Percentiles rank a stretch among this genome's conserved stretches.
phyloP scores from a whole-genome alignment of 2,888 invertebrate genomes.

The Epinotia demarniana region DNA sequence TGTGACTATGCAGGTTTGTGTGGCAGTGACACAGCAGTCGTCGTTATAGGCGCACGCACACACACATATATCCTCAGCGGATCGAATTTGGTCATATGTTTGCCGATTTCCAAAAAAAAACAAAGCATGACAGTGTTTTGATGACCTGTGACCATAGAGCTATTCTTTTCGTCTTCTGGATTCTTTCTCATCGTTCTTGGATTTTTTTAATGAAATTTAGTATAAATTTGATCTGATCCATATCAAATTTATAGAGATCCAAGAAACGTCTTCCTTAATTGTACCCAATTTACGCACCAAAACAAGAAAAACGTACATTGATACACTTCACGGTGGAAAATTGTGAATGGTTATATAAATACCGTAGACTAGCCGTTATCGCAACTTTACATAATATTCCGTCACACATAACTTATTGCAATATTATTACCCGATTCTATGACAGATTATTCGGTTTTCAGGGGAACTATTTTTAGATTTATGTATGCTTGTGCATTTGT shows the following conservation, averaged over 20 bases:
- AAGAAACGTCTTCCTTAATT: background rate
- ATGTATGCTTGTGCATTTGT: conserved; percentile 4
- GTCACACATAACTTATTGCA: conserved; percentile 20
- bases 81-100: too few species aligned
- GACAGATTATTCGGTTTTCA: conserved; percentile 3
- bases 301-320: conserved; percentile 12
- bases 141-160: too few species aligned
- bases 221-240: background rate
- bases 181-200: too few species aligned
- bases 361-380: conserved; percentile 2
- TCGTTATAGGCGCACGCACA: too few species aligned
- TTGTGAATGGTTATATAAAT: conserved; percentile 1
- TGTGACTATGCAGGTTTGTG: too few species aligned
- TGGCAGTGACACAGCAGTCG: too few species aligned
- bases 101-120: too few species aligned
- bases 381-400: conserved; percentile 20
- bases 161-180: too few species aligned
- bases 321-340: background rate
- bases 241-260: background rate
- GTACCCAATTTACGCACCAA: background rate
- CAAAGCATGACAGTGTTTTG: too few species aligned
- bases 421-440: conserved; percentile 7
- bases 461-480: background rate
- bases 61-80: too few species aligned
- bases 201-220: too few species aligned